phyloP scores from a whole-genome alignment of 2,113 vertebrate species.

The Alethe diademata region DNA sequence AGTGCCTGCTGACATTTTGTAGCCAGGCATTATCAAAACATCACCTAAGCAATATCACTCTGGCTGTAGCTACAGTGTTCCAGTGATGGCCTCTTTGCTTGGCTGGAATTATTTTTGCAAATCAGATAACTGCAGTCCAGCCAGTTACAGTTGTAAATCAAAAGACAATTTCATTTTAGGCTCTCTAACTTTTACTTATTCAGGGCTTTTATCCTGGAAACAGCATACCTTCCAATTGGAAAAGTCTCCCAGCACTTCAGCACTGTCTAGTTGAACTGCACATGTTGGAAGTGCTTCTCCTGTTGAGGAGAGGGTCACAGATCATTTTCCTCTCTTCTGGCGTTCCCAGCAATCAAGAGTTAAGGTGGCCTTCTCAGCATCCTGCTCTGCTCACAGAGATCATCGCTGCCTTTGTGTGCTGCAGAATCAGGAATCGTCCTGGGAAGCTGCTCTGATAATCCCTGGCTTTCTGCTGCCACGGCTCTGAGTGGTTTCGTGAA shows the following conservation, averaged over 20 bases:
- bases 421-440: background rate
- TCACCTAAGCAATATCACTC: background rate
- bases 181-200: background rate
- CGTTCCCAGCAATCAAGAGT: accelerated
- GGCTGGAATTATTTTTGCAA: background rate
- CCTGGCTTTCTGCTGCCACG: background rate
- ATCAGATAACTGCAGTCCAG: background rate
- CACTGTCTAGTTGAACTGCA: background rate
- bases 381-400: background rate
- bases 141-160: background rate
- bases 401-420: background rate
- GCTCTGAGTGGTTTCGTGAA: background rate
- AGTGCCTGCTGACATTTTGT: background rate
- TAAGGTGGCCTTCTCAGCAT: background rate
- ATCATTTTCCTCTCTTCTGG: background rate
- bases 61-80: background rate
- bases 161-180: background rate
- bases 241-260: background rate
- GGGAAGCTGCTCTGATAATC: background rate
- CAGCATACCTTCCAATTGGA: background rate
- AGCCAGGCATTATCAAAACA: background rate
- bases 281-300: background rate
- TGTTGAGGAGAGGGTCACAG: background rate
- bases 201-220: background rate
- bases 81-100: background rate